Conservation (phyloP, 2,113 vertebrate species). For the Chionodraco myersi region DNA sequence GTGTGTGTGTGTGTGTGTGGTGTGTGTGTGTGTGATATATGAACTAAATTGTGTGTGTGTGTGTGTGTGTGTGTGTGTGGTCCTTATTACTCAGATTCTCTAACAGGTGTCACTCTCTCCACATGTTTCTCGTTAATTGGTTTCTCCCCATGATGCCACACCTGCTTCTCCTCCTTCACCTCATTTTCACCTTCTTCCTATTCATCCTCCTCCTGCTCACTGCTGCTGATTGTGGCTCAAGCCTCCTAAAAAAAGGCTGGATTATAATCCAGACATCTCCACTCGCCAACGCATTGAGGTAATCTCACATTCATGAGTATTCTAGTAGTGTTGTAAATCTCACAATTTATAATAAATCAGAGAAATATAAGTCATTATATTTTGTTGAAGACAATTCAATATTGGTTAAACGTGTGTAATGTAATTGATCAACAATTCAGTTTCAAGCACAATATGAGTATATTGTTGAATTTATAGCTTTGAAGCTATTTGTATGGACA, state of each 20-base stretch:
- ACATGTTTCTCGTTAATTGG: constrained; percentile 71
- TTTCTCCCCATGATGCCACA: constrained; percentile 88
- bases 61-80: constrained; percentile 26
- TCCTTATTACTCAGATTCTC: constrained; percentile 79
- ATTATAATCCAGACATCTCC: constrained; percentile 97
- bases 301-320: constrained; percentile 79
- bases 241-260: constrained; percentile 99
- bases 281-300: constrained; percentile 93
- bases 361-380: neutral
- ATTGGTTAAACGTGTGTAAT: constrained; percentile 2
- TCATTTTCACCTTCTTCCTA: constrained; percentile 88
- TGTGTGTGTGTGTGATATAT: constrained; percentile 19
- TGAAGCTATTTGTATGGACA: constrained; percentile 1
- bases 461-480: neutral
- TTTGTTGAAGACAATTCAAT: neutral
- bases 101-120: constrained; percentile 94
- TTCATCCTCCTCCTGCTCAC: constrained; percentile 87
- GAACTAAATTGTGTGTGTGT: constrained; percentile 22
- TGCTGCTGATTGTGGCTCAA: constrained; percentile 89
- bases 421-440: neutral
- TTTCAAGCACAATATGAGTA: constrained; percentile 7
- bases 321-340: constrained; percentile 37
- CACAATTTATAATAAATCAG: constrained; percentile 41
- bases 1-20: neutral
- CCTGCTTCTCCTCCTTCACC: constrained; percentile 92